Evolutionary conservation across 2,113 vertebrate genomes (phyloP).

Genomic region (Bos taurus): ARS-UCD2.0 NC_037348.1:22749501-22750000

Average conservation of each 20-base stretch:
- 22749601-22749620: not conserved
- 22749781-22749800: not conserved
- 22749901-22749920: not conserved
- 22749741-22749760: not conserved
- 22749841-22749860: not conserved
- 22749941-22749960: not conserved
- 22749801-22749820: not conserved
- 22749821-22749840: not conserved
- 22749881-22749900: not conserved
- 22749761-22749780: not conserved
- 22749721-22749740: not conserved
- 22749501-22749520: not conserved
- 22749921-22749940: not conserved
- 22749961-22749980: not conserved
- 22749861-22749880: not conserved
- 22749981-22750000: not conserved
- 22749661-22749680: too few relatives aligned
- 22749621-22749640: not conserved
- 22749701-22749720: not conserved
- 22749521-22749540: not conserved
- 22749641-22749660: not conserved
- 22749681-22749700: not conserved
- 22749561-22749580: not conserved
- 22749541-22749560: not conserved
- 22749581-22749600: not conserved